Evolutionary conservation across 2,113 vertebrate species (phyloP).

Genomic region (Platichthys flesus): DNA sequence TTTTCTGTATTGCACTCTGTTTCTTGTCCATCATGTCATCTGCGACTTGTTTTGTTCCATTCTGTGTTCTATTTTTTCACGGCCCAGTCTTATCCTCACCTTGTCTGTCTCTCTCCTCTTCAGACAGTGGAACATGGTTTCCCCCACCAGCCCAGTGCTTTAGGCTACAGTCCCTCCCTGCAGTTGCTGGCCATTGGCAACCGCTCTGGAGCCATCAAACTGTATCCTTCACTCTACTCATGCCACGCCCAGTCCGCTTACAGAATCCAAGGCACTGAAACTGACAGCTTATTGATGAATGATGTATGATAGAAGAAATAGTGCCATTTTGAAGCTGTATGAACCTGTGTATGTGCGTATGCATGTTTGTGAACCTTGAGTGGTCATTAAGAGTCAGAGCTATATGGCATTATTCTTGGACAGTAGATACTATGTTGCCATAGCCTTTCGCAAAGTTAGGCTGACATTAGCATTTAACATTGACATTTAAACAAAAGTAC

Average conservation of each 20-base stretch:
- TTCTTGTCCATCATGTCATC: conserved; percentile 9
- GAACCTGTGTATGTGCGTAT: too few species aligned
- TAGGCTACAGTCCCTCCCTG: conserved; percentile 90
- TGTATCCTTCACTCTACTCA: conserved; percentile 89
- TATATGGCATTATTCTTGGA: too few species aligned
- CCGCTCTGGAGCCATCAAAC: conserved; percentile 94
- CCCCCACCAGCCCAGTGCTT: conserved; percentile 97
- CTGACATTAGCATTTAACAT: too few species aligned
- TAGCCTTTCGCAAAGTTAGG: too few species aligned
- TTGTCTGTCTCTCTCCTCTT: conserved; percentile 44
- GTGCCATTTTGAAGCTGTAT: too few species aligned
- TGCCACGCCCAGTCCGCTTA: not conserved
- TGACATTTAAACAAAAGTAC: too few species aligned
- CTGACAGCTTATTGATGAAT: too few species aligned
- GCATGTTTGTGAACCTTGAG: too few species aligned
- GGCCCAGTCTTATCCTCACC: not conserved
- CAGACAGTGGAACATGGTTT: conserved; percentile 99
- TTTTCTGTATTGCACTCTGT: not conserved
- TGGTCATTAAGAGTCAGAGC: too few species aligned
- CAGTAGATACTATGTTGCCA: too few species aligned
- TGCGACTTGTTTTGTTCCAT: not conserved
- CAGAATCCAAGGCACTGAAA: too few species aligned
- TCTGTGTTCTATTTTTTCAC: conserved; percentile 15
- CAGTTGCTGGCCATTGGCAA: conserved; percentile 95
- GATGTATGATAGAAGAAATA: too few species aligned